Evolutionary conservation across 2,113 vertebrate genomes (phyloP).

Genomic region (Pionites leucogaster): DNA sequence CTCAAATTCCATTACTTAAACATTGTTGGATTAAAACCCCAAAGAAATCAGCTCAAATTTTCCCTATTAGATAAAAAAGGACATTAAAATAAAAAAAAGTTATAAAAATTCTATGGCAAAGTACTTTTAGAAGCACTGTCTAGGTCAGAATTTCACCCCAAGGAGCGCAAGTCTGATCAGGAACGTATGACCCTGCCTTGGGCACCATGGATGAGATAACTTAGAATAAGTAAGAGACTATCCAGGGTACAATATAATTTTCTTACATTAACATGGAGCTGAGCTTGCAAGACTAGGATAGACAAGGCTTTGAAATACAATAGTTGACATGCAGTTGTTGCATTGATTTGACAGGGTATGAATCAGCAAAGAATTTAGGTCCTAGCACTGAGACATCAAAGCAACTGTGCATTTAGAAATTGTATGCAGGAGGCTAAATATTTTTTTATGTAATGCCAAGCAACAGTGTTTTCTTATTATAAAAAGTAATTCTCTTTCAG

Average conservation of each 20-base stretch:
- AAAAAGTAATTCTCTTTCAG: background rate
- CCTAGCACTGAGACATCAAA: constrained; percentile 11
- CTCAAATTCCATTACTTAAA: background rate
- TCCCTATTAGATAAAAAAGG: background rate
- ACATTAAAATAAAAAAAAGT: background rate
- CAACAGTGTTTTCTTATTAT: background rate
- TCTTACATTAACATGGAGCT: background rate
- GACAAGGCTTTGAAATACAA: constrained; percentile 24
- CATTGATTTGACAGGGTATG: constrained; percentile 22
- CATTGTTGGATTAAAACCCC: background rate
- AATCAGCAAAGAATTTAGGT: constrained; percentile 42
- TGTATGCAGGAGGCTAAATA: background rate
- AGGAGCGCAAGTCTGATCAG: accelerated
- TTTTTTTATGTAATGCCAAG: background rate
- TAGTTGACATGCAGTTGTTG: background rate
- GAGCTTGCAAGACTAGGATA: background rate
- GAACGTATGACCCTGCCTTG: background rate
- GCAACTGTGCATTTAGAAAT: background rate
- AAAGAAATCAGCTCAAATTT: background rate
- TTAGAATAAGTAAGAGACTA: background rate
- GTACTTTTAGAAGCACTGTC: background rate
- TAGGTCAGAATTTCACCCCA: background rate
- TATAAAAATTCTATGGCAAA: background rate
- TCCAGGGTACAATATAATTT: background rate
- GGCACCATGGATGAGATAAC: background rate